These are phyloP conservation scores for Coptodon rendalli DNA, from an alignment of 2,113 vertebrate genomes.

Conservation along the genomic window DNA sequence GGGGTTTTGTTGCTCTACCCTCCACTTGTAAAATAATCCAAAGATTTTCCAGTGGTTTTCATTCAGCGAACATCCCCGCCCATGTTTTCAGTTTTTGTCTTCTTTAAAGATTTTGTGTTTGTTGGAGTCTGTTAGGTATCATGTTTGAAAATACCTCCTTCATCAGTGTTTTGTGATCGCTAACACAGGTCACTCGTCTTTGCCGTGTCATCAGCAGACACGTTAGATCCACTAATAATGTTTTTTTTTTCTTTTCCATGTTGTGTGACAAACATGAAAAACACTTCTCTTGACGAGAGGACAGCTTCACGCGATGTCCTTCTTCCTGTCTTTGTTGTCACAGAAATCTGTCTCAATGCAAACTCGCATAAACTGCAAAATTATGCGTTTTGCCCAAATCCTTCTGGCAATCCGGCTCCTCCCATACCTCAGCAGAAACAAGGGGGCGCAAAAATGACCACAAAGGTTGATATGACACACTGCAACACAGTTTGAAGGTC, in stretches of 20 bases:
- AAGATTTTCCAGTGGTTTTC: neutral
- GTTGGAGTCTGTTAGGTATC: neutral
- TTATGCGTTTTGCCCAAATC: neutral
- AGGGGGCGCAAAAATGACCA: neutral
- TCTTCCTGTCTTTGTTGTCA: neutral
- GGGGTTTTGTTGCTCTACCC: neutral
- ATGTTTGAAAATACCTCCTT: neutral
- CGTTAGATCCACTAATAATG: neutral
- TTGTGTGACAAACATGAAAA: neutral
- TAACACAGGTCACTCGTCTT: neutral
- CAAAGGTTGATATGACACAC: neutral
- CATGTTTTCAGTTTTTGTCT: neutral
- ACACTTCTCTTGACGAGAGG: neutral
- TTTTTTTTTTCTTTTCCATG: neutral
- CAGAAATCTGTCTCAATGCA: neutral
- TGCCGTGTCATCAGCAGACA: neutral
- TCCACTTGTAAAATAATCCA: neutral
- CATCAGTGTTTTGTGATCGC: neutral
- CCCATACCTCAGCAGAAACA: neutral
- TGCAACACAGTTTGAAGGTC: neutral
- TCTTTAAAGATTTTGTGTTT: neutral
- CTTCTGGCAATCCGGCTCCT: neutral
- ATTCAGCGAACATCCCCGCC: neutral
- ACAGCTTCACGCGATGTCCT: neutral
- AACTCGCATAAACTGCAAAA: neutral